Percentiles rank a stretch among this genome's conserved stretches.
These are phyloP conservation scores for Eurois occulta DNA, from an alignment of 2,888 invertebrate species.

Conservation along the genomic window DNA sequence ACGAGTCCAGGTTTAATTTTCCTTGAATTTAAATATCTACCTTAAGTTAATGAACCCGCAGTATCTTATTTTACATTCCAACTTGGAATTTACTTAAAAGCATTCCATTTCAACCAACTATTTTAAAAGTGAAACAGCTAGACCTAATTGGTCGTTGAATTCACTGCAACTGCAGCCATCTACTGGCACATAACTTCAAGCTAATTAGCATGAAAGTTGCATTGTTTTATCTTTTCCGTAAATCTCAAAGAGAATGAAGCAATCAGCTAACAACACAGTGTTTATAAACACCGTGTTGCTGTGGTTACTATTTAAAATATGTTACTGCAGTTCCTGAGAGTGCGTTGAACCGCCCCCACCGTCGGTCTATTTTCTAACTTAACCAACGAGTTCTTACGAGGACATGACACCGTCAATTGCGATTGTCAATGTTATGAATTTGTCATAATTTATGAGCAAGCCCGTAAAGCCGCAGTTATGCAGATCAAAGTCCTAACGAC, in stretches of 20 bases:
- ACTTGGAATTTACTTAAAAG: slow-evolving; percentile 21
- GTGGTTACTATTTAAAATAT: slow-evolving; percentile 65
- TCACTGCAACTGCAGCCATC: slow-evolving; percentile 30
- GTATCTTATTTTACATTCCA: slow-evolving; percentile 1
- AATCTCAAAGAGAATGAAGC: slow-evolving; percentile 59
- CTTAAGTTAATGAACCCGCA: neutral
- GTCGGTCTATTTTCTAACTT: slow-evolving; percentile 71
- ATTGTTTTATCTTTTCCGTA: slow-evolving; percentile 59
- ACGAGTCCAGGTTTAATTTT: slow-evolving; percentile 3
- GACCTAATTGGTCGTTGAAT: slow-evolving; percentile 41
- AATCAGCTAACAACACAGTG: slow-evolving; percentile 55
- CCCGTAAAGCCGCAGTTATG: slow-evolving; percentile 16
- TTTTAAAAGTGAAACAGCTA: slow-evolving; percentile 40
- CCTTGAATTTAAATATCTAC: slow-evolving; percentile 3
- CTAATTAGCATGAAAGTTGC: slow-evolving; percentile 63
- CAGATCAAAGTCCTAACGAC: slow-evolving; percentile 37
- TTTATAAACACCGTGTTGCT: slow-evolving; percentile 55
- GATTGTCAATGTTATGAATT: slow-evolving; percentile 55
- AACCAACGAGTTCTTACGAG: slow-evolving; percentile 65
- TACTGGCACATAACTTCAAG: slow-evolving; percentile 57
- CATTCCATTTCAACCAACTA: slow-evolving; percentile 1
- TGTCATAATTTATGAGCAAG: slow-evolving; percentile 46
- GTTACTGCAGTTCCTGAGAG: slow-evolving; percentile 64
- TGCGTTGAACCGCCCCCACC: slow-evolving; percentile 71
- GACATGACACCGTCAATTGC: slow-evolving; percentile 50